phyloP scores from a whole-genome alignment of 2,888 invertebrate genomes.

The Onthophagus sagittarius region DNA sequence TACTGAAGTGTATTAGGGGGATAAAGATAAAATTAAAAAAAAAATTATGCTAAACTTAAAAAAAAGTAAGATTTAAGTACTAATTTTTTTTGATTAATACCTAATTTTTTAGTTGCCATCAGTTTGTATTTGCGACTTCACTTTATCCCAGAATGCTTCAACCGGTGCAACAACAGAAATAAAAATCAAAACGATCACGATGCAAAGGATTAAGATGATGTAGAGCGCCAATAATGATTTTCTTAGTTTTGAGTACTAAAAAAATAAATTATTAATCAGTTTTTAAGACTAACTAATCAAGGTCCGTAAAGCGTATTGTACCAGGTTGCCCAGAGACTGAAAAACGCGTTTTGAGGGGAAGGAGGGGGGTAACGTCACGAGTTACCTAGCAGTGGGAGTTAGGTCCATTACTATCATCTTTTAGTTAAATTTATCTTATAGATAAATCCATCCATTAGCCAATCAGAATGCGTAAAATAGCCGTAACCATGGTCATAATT shows the following conservation, averaged over 20 bases:
- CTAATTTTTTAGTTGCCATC: constrained; percentile 9
- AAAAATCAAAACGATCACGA: constrained; percentile 70
- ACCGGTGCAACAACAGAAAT: constrained; percentile 74
- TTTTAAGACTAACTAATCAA: constrained; percentile 13
- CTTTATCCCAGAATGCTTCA: constrained; percentile 55
- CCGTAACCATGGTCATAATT: no score
- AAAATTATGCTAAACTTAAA: background rate
- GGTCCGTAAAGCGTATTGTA: no score
- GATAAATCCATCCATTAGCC: no score
- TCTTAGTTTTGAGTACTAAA: constrained; percentile 73
- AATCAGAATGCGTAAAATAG: no score
- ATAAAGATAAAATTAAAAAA: background rate
- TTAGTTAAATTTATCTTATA: no score
- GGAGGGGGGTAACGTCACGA: no score
- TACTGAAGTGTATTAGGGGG: background rate
- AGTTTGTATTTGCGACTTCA: constrained; percentile 19
- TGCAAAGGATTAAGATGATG: constrained; percentile 63
- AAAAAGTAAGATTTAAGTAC: background rate
- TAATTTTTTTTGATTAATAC: background rate
- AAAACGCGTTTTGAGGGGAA: no score
- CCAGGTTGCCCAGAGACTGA: no score
- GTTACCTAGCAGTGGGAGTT: no score
- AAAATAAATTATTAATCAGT: constrained; percentile 43
- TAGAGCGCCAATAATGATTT: constrained; percentile 77
- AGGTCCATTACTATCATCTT: no score